phyloP scores from a whole-genome alignment of 2,797 vertebrate genomes.

The Acrossocheilus fasciatus region DNA sequence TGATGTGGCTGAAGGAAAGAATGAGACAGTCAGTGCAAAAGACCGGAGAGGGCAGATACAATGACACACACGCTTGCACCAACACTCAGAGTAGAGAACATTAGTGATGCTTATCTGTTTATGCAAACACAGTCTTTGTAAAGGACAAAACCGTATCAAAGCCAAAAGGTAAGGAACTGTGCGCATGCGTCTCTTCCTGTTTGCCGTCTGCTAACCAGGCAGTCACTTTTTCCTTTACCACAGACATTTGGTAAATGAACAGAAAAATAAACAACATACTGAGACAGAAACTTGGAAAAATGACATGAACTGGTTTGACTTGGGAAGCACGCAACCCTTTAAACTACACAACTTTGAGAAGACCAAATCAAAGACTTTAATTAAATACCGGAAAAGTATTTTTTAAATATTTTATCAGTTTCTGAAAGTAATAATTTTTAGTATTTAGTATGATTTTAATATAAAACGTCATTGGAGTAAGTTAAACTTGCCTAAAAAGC shows the following conservation, averaged over 20 bases:
- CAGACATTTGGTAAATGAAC: constrained; percentile 19
- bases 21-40: constrained; percentile 49
- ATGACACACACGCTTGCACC: not conserved
- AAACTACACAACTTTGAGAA: not conserved
- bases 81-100: constrained; percentile 12
- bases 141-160: not conserved
- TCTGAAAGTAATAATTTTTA: not conserved
- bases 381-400: not conserved
- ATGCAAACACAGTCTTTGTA: constrained; percentile 28
- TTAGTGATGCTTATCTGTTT: constrained; percentile 13
- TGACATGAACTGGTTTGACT: not conserved
- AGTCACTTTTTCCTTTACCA: constrained; percentile 3
- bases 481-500: not conserved
- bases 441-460: not conserved
- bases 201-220: not conserved
- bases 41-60: not conserved
- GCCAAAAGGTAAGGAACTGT: constrained; percentile 6
- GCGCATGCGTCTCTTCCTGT: constrained; percentile 22
- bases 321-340: not conserved
- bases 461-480: not conserved
- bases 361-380: not conserved
- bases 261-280: constrained; percentile 25
- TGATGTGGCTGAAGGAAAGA: constrained; percentile 87
- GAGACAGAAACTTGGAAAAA: constrained; percentile 14
- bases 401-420: not conserved